A percentile compares a stretch with the other conserved stretches of the same genome.
phyloP scores from a whole-genome alignment of 2,797 vertebrate species.

The Typhlichthys eigenmanni region DNA sequence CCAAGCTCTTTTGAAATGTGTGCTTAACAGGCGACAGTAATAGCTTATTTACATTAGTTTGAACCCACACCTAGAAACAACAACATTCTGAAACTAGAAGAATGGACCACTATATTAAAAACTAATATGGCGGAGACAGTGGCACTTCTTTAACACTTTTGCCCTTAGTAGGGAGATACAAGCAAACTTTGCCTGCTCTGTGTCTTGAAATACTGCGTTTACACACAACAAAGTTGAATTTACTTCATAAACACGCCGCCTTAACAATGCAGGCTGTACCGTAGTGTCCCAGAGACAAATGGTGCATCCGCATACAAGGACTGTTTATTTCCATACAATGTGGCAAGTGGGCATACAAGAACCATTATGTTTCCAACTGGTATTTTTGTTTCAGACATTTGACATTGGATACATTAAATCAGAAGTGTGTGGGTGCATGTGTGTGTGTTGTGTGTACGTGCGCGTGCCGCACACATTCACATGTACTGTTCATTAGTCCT shows the following conservation, averaged over 20 bases:
- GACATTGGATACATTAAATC: too few relatives aligned
- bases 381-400: too few relatives aligned
- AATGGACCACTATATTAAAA: too few relatives aligned
- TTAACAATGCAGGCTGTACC: not conserved
- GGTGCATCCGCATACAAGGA: not conserved
- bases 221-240: conserved; percentile 42
- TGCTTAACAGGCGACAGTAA: not conserved
- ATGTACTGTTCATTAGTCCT: too few relatives aligned
- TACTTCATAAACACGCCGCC: conserved; percentile 29
- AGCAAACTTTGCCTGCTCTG: not conserved
- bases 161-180: conserved; percentile 5
- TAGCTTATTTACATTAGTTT: conserved; percentile 1
- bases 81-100: not conserved
- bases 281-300: not conserved
- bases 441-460: not conserved
- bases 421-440: too few relatives aligned
- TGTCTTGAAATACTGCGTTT: conserved; percentile 24
- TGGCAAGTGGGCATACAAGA: not conserved
- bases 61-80: not conserved
- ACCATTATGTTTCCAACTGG: too few relatives aligned
- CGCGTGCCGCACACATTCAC: too few relatives aligned
- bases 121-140: too few relatives aligned
- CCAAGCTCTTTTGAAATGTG: not conserved
- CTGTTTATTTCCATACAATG: not conserved
- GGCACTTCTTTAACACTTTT: too few relatives aligned